A percentile compares a stretch with the other conserved stretches of the same genome.
Evolutionary conservation across 2,113 vertebrate genomes (phyloP).

Genomic region (Trinectes maculatus): DNA sequence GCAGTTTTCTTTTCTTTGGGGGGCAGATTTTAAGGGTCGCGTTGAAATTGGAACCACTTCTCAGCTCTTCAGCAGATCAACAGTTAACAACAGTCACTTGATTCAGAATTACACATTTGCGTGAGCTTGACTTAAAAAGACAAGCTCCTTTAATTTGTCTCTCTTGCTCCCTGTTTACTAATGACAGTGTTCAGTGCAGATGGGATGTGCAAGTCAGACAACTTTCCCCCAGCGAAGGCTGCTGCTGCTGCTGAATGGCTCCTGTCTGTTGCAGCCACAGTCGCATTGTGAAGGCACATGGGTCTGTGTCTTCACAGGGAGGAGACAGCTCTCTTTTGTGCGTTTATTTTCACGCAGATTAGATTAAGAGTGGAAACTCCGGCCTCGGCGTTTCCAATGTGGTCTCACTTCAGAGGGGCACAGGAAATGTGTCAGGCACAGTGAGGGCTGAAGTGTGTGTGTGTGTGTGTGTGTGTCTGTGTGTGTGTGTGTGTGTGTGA

Average conservation of each 20-base stretch:
- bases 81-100: neutral
- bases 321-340: slow-evolving; percentile 58
- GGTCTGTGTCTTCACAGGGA: slow-evolving; percentile 37
- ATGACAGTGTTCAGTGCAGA: slow-evolving; percentile 50
- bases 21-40: slow-evolving; percentile 23
- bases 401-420: slow-evolving; percentile 50
- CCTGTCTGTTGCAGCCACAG: slow-evolving; percentile 28
- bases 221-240: slow-evolving; percentile 39
- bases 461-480: slow-evolving; percentile 16
- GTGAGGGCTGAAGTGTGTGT: slow-evolving; percentile 26
- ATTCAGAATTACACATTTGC: slow-evolving; percentile 14
- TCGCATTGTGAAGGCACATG: slow-evolving; percentile 10
- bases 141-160: slow-evolving; percentile 50
- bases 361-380: slow-evolving; percentile 68
- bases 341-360: slow-evolving; percentile 72
- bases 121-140: neutral
- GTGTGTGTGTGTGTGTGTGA: slow-evolving; percentile 22
- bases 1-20: slow-evolving; percentile 24
- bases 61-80: slow-evolving; percentile 4
- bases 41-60: slow-evolving; percentile 43
- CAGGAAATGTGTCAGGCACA: slow-evolving; percentile 44
- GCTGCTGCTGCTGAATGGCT: slow-evolving; percentile 32
- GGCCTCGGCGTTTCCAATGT: slow-evolving; percentile 48
- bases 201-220: slow-evolving; percentile 24
- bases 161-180: slow-evolving; percentile 31